These are phyloP conservation scores for Pontoporia blainvillei DNA, from an alignment of 2,113 vertebrate species.

Conservation along the genomic window DNA sequence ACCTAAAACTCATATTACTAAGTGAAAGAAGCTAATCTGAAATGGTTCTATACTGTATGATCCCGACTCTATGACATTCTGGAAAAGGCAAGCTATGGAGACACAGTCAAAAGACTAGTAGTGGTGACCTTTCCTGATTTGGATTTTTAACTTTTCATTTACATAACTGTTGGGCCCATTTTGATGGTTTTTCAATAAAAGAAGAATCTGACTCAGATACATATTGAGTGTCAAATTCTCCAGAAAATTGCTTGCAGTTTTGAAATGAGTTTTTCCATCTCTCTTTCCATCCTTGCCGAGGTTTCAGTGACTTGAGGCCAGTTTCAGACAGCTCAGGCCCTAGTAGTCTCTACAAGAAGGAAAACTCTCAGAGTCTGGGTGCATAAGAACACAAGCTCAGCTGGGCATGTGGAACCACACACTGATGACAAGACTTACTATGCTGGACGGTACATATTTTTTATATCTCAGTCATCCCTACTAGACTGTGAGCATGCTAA, in stretches of 20 bases:
- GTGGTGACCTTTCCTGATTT: background rate
- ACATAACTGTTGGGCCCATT: background rate
- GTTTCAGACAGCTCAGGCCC: background rate
- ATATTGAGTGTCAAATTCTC: background rate
- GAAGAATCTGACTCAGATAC: constrained; percentile 16
- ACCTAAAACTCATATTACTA: background rate
- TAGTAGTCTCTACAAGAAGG: background rate
- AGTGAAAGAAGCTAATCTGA: background rate
- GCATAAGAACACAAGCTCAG: background rate
- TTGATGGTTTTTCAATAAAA: background rate
- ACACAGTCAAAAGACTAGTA: background rate
- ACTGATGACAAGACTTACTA: too few species aligned
- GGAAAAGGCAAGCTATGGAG: background rate
- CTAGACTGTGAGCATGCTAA: too few species aligned
- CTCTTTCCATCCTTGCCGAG: background rate
- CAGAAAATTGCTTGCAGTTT: constrained; percentile 17
- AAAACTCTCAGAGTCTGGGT: background rate
- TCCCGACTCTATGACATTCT: background rate
- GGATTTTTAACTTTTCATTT: background rate
- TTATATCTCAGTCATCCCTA: background rate
- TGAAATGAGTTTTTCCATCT: constrained; percentile 19
- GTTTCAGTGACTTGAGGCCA: background rate
- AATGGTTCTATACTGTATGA: background rate
- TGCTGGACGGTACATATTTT: background rate
- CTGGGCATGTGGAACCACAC: background rate